Conservation (phyloP, 2,113 vertebrate genomes). For the Aviceda subcristata region DNA sequence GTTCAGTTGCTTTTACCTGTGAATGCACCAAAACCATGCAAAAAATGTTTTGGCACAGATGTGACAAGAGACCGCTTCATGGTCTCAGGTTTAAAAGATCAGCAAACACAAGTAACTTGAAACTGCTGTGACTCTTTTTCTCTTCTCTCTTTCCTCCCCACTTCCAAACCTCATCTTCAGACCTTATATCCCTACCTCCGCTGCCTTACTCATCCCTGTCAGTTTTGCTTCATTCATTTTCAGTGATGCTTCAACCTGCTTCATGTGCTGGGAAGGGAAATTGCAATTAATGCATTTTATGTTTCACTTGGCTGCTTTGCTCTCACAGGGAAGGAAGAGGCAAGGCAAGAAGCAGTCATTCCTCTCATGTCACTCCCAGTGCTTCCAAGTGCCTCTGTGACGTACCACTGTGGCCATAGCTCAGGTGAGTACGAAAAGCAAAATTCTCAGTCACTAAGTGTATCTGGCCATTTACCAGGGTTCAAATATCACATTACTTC, state of each 20-base stretch:
- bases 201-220: background rate
- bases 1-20: background rate
- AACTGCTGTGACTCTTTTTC: rapidly evolving
- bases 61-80: background rate
- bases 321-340: background rate
- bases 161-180: background rate
- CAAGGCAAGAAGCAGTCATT: background rate
- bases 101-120: background rate
- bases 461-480: background rate
- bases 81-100: background rate
- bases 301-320: background rate
- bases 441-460: background rate
- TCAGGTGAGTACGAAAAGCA: background rate
- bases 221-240: background rate
- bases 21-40: background rate
- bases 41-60: background rate
- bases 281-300: background rate
- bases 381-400: background rate
- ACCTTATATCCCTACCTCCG: background rate
- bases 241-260: background rate
- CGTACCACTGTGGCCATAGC: rapidly evolving
- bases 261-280: background rate
- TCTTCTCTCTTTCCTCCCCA: background rate
- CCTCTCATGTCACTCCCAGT: background rate
- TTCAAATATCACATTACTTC: background rate